phyloP scores from a whole-genome alignment of 2,888 invertebrate species.

The Temnothorax rugatulus region DNA sequence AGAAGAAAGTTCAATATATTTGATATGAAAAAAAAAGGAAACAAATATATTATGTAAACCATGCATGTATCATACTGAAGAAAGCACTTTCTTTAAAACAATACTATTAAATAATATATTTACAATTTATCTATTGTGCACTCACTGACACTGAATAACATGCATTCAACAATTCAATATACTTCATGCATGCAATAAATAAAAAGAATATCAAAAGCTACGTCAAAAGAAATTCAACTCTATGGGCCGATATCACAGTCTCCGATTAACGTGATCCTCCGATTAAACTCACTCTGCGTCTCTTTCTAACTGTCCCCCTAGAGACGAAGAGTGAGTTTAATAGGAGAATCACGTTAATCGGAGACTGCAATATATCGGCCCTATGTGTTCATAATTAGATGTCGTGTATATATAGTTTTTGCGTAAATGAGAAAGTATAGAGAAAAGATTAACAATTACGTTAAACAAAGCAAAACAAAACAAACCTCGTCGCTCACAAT shows the following conservation, averaged over 20 bases:
- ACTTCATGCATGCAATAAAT: not conserved
- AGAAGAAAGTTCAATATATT: not conserved
- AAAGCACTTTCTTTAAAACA: not conserved
- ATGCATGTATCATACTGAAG: not conserved
- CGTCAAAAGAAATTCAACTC: not conserved
- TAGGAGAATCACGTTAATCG: too few relatives aligned
- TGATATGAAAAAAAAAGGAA: not conserved
- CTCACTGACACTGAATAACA: not conserved
- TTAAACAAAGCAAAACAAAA: slow-evolving; percentile 15
- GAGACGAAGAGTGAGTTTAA: too few relatives aligned
- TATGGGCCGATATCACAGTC: too few relatives aligned
- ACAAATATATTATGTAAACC: not conserved
- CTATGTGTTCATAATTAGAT: too few relatives aligned
- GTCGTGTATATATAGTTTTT: not conserved
- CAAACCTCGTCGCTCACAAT: slow-evolving; percentile 28
- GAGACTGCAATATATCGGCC: too few relatives aligned
- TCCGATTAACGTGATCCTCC: too few relatives aligned
- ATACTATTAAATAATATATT: not conserved
- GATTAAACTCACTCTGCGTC: too few relatives aligned
- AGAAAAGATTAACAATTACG: not conserved
- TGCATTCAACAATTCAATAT: not conserved
- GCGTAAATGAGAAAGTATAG: not conserved
- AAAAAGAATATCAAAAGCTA: not conserved
- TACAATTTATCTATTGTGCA: not conserved
- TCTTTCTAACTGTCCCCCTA: too few relatives aligned